Conservation (phyloP, 2,113 vertebrate genomes). For the Sula dactylatra region DNA sequence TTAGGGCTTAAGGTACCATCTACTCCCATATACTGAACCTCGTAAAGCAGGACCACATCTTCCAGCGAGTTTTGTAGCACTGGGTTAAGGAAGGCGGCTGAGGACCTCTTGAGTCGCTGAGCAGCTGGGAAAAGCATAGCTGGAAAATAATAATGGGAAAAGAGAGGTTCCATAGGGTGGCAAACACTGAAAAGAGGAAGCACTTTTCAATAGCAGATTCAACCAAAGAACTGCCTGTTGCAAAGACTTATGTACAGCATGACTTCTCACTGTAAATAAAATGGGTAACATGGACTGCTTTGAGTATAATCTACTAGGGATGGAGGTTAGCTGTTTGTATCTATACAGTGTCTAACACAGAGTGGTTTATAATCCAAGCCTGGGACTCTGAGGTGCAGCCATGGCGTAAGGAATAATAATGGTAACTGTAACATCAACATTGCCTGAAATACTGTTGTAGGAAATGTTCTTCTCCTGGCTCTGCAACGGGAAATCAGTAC, state of each 20-base stretch:
- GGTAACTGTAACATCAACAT: neutral
- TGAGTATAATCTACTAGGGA: neutral
- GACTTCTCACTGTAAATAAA: neutral
- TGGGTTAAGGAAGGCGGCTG: slow-evolving; percentile 76
- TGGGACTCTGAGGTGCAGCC: neutral
- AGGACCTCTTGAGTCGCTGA: slow-evolving; percentile 80
- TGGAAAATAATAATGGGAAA: slow-evolving; percentile 52
- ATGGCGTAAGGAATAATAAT: neutral
- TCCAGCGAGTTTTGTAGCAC: slow-evolving; percentile 84
- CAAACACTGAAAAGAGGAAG: neutral
- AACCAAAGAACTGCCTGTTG: neutral
- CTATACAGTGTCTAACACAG: neutral
- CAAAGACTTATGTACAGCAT: neutral
- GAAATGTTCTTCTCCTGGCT: neutral
- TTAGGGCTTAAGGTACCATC: neutral
- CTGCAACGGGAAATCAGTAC: neutral
- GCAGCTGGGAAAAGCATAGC: slow-evolving; percentile 84
- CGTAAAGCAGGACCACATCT: slow-evolving; percentile 88
- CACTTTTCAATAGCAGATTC: neutral
- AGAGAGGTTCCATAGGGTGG: neutral
- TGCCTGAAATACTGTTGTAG: neutral
- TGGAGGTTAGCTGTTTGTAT: neutral
- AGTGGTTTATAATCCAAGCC: neutral
- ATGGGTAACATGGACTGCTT: neutral
- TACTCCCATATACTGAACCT: slow-evolving; percentile 74